A percentile compares a stretch with the other conserved stretches of the same genome.
phyloP scores from a whole-genome alignment of 2,888 invertebrate genomes.

The Eristalinus sepulchralis region DNA sequence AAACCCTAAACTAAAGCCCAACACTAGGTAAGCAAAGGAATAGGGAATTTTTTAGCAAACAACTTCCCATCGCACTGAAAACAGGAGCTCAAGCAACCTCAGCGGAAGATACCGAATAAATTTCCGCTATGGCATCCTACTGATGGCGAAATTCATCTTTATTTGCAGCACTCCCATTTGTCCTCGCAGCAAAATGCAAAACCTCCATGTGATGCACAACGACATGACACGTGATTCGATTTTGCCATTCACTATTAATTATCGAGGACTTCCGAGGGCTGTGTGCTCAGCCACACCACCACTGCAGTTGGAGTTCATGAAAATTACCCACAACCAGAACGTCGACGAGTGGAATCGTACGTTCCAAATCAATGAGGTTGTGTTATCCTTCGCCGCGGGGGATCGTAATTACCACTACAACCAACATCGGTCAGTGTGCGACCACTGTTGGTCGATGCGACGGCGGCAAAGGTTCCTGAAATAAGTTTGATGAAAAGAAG shows the following conservation, averaged over 20 bases:
- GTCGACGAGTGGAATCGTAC: background rate
- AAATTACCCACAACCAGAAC: slow-evolving; percentile 43
- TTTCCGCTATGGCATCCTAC: slow-evolving; percentile 12
- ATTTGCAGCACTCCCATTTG: background rate
- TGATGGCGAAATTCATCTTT: slow-evolving; percentile 35
- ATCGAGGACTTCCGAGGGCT: slow-evolving; percentile 21
- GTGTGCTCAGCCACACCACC: background rate
- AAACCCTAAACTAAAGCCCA: too few relatives aligned
- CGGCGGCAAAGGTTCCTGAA: background rate
- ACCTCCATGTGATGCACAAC: slow-evolving; percentile 15
- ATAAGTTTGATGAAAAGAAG: slow-evolving; percentile 35
- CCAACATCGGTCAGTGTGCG: slow-evolving; percentile 5
- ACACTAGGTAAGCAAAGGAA: too few relatives aligned
- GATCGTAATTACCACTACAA: slow-evolving; percentile 47
- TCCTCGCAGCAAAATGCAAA: background rate
- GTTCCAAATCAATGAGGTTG: slow-evolving; percentile 34
- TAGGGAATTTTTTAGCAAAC: too few relatives aligned
- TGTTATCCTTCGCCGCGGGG: background rate
- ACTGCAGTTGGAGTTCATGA: slow-evolving; percentile 39
- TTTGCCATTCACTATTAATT: slow-evolving; percentile 62
- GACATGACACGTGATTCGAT: slow-evolving; percentile 65
- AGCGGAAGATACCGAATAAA: too few relatives aligned
- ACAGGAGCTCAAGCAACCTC: too few relatives aligned
- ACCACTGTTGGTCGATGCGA: background rate
- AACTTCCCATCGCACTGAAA: too few relatives aligned